Percentiles rank a stretch among this genome's conserved stretches.
Evolutionary conservation across 2,888 invertebrate species (phyloP).

Genomic region (Sthenelais limicola): DNA sequence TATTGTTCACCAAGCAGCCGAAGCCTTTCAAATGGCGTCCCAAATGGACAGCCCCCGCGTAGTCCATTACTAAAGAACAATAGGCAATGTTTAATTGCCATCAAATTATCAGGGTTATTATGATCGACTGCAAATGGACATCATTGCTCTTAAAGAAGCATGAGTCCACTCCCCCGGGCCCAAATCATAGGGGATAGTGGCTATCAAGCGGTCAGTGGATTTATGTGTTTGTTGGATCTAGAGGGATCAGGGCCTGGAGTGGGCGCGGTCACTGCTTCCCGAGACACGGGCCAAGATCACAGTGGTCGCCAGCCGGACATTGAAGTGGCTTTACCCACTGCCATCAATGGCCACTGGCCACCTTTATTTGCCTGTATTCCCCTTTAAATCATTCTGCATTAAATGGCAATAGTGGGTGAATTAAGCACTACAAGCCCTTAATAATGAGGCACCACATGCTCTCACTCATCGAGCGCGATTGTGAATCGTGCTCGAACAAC

Average conservation of each 20-base stretch:
- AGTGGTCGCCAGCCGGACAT: not conserved
- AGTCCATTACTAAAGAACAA: slow-evolving; percentile 25
- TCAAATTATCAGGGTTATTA: slow-evolving; percentile 26
- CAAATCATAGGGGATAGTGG: slow-evolving; percentile 14
- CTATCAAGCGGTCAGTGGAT: too few species aligned
- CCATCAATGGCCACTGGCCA: not conserved
- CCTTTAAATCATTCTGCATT: slow-evolving; percentile 28
- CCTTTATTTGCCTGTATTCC: slow-evolving; percentile 20
- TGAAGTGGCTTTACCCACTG: slow-evolving; percentile 18
- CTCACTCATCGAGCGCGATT: too few species aligned
- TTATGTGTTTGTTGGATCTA: not conserved
- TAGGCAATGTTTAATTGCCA: slow-evolving; percentile 15
- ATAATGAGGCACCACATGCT: not conserved
- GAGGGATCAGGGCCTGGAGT: not conserved
- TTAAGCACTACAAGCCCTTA: slow-evolving; percentile 7
- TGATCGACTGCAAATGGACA: slow-evolving; percentile 19
- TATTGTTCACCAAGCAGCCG: too few species aligned
- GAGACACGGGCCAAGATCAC: slow-evolving; percentile 15
- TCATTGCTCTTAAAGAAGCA: not conserved
- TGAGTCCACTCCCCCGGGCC: too few species aligned
- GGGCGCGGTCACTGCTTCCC: not conserved
- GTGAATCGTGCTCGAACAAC: too few species aligned
- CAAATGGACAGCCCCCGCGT: not conserved
- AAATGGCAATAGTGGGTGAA: slow-evolving; percentile 8
- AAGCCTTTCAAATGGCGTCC: not conserved